These are phyloP conservation scores for Antechinus flavipes DNA, from an alignment of 2,113 vertebrate genomes.

Conservation along the genomic window DNA sequence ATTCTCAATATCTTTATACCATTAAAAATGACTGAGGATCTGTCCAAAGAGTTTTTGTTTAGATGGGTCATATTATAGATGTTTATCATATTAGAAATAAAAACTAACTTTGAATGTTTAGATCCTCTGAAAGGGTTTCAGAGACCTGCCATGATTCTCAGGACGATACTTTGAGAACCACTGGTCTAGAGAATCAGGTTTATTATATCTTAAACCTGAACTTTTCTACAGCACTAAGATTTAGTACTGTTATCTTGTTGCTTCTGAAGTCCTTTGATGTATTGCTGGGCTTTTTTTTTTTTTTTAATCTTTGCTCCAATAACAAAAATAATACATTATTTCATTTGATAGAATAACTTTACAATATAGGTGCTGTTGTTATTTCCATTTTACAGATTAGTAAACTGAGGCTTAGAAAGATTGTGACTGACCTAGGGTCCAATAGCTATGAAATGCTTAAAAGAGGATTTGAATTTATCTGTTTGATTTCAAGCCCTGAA, in stretches of 20 bases:
- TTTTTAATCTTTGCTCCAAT: neutral
- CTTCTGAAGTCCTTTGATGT: neutral
- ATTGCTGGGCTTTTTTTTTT: neutral
- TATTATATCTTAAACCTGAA: neutral
- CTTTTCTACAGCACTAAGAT: slow-evolving; percentile 11
- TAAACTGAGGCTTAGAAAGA: neutral
- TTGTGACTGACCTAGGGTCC: neutral
- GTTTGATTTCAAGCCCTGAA: neutral
- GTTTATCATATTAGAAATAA: too few relatives aligned
- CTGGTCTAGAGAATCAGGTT: neutral
- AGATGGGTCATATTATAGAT: too few relatives aligned
- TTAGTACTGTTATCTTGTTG: slow-evolving; percentile 24
- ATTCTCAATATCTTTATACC: too few relatives aligned
- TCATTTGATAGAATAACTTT: neutral
- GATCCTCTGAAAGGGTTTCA: too few relatives aligned
- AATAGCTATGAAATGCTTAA: neutral
- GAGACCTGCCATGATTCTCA: too few relatives aligned
- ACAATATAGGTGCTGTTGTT: neutral
- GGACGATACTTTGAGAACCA: too few relatives aligned
- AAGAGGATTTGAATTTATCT: neutral
- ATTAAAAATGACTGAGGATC: too few relatives aligned
- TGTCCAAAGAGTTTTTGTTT: too few relatives aligned
- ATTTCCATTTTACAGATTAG: neutral
- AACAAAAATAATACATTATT: neutral
- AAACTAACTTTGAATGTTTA: too few relatives aligned